Evolutionary conservation across 2,113 vertebrate genomes (phyloP), one percentile per base, ranked within the genome.

Genomic region (Dendrocopos noguchii): DNA sequence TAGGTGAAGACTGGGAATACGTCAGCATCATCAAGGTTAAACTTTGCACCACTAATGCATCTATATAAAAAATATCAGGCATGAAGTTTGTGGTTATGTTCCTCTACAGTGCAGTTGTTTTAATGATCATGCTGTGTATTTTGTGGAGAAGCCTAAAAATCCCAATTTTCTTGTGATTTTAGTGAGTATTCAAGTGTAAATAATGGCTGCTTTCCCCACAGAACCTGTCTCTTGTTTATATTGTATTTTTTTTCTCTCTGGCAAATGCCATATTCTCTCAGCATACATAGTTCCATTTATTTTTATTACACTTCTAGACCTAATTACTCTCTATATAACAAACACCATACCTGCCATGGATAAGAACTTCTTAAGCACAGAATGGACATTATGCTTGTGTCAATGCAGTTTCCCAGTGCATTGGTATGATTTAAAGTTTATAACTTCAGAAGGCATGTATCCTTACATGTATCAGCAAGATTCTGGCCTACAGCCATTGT

Each of bases 121-220:
- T 87, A 93, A 92, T 64, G 19, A 57, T 66, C 64, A 47, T 61
- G 16, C 15, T 64, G 12, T 25, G 17, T 47, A 67, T 84, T 88
- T 84, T 88, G 53, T 68, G 34, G 14, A 84, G 65, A 75, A 82
- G 10, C 76, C 70, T 87, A 83, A 91, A 88, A 94, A 66, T 39
- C 95, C 57, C 12, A 8, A 79, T 88, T 95, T 92, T 88, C 53
- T 80, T 75, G 10, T 73, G 29, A 90, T 90, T 94, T 96, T 93
- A 86, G 61, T 64, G 71, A 87, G 31, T 42, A 76, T 83, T 55
- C 6, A 88, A 91, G 34, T 80, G 28, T 71, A 92, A 95, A 93
- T 64, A 61, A 57, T 56, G 72, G 31, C 39, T 94, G 21, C 46
- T 90, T 91, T 68, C 42, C 55, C 29, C 39, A 74, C 19, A 91